Conservation (phyloP, 2,113 vertebrate species). For the Marmota monax region DNA sequence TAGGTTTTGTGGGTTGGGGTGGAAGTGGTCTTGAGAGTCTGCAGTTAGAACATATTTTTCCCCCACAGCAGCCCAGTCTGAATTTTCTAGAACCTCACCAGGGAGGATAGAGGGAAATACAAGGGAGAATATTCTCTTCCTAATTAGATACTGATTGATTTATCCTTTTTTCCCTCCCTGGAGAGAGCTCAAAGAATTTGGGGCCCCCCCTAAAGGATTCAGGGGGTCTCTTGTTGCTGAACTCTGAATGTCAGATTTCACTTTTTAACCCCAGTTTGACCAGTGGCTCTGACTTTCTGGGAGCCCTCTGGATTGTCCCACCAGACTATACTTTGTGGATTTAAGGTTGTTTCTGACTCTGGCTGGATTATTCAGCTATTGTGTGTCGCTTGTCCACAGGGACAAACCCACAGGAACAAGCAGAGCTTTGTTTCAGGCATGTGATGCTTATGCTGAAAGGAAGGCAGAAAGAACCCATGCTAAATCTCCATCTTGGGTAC, state of each 20-base stretch:
- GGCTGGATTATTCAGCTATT: neutral
- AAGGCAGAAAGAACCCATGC: neutral
- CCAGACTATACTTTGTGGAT: neutral
- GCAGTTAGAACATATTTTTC: neutral
- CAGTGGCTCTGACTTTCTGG: neutral
- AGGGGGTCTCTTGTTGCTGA: neutral
- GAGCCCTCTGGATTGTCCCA: neutral
- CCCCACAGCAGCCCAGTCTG: neutral
- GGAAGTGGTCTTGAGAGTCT: neutral
- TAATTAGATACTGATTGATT: slow-evolving; percentile 29
- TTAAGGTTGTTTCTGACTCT: neutral
- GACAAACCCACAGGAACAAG: neutral
- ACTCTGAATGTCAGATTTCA: slow-evolving; percentile 23
- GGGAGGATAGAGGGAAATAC: neutral
- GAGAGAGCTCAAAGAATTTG: slow-evolving; percentile 40
- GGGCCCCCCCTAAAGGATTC: neutral
- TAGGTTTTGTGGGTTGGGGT: neutral
- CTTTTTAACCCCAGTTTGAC: neutral
- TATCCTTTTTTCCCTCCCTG: neutral
- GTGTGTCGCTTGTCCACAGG: neutral
- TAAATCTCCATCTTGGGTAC: slow-evolving; percentile 26
- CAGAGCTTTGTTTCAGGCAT: neutral
- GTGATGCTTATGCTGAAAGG: neutral
- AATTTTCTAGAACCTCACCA: slow-evolving; percentile 19
- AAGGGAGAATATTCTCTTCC: neutral